Evolutionary conservation across 1,140 invertebrate species (phyloP).

Genomic region (Trichogramma pretiosum): DNA sequence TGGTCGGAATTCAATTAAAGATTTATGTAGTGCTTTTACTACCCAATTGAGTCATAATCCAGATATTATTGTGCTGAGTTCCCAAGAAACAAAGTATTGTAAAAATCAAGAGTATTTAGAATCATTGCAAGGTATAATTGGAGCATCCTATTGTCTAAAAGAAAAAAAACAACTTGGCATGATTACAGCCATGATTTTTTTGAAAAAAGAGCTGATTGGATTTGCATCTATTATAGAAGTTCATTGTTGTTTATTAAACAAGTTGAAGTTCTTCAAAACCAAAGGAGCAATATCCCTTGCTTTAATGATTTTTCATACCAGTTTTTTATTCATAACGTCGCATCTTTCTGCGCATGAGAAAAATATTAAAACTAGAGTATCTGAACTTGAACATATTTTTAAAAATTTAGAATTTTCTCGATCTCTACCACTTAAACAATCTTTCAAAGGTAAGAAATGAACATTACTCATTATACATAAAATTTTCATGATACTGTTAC

Average conservation of each 20-base stretch:
- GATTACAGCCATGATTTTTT: constrained; percentile 76
- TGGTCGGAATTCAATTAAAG: constrained; percentile 67
- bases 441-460: too few relatives aligned
- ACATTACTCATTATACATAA: too few relatives aligned
- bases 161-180: constrained; percentile 54
- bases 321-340: constrained; percentile 86
- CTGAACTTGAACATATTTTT: too few relatives aligned
- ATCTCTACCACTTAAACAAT: too few relatives aligned
- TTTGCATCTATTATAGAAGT: constrained; percentile 87
- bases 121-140: constrained; percentile 80
- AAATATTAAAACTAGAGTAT: constrained; percentile 78
- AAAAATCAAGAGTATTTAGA: constrained; percentile 80
- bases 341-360: constrained; percentile 86
- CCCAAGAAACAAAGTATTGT: constrained; percentile 82
- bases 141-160: constrained; percentile 76
- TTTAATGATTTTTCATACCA: constrained; percentile 86
- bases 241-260: constrained; percentile 73
- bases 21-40: constrained; percentile 81
- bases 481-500: too few relatives aligned
- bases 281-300: constrained; percentile 86
- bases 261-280: constrained; percentile 78
- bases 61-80: constrained; percentile 85
- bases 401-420: too few relatives aligned
- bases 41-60: constrained; percentile 76
- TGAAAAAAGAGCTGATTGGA: constrained; percentile 86